Base-by-base conservation (phyloP, 2,113 vertebrate species). In the Coracopsis vasa region DNA sequence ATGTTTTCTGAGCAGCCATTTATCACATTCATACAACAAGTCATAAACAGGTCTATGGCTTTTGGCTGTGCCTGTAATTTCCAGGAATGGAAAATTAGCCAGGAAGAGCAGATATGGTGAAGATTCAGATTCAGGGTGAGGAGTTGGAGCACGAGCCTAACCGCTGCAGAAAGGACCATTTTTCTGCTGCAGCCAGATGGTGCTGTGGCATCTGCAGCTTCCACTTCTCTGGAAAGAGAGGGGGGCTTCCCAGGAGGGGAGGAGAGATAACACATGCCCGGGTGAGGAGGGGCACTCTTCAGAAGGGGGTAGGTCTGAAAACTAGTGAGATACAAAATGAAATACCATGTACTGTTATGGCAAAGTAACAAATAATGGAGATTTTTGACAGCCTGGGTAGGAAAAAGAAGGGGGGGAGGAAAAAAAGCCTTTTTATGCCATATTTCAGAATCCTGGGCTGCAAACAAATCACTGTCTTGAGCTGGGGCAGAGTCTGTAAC, bases 231-330 rank as follows among this genome's bases (percentile, higher is more conserved):
- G 21, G 16, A 37, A 65, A 75, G 15, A 60, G 31, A 28, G 9
- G 13, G 16, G 11, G 12, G 4, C 13, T 86, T 82, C 18, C 51
- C 33, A 37, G 51, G 23, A 35, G 27, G 9, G 8, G 9, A 67
- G 42, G 1, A 42, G 58, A 50, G 20, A 45, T 27, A 73, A 73
- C 5, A 17, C 3, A 2, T 24, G 12, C 33, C 31, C 5, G 6
- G 28, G 33, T 8, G 6, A 10, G 11, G 19, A 18, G 14, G 5
- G 21, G 16, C 31, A 9, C 31, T 31, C 42, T 7, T 45, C 47
- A 60, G 56, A 86, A 86, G 7, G 0, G 0, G 1, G 15, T 29
- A 42, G 7, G 64, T 67, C 53, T 1, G 0, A 73, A 92, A 65
- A 45, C 6, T 17, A n/a, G 31, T 25, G 53, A 79, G 20, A 24